These are phyloP conservation scores for Equus quagga DNA, from an alignment of 2,113 vertebrate species.

Conservation along the genomic window DNA sequence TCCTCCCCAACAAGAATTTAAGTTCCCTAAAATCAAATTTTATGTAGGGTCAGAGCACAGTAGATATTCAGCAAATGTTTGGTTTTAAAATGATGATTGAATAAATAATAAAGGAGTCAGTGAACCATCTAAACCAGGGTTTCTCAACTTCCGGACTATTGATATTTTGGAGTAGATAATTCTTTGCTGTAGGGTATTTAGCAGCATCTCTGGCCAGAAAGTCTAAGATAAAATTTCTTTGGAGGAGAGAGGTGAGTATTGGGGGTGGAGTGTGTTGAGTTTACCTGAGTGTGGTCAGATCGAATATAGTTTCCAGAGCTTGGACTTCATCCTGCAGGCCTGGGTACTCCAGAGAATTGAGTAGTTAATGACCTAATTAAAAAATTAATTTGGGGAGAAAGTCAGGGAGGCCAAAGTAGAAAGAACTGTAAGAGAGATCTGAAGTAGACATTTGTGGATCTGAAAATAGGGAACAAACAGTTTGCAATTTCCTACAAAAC, in stretches of 20 bases:
- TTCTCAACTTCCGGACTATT: not conserved
- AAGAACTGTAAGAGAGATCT: not conserved
- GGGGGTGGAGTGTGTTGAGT: not conserved
- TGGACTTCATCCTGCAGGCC: not conserved
- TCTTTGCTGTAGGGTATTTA: not conserved
- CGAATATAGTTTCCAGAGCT: not conserved
- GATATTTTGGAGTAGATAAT: not conserved
- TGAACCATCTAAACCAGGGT: not conserved
- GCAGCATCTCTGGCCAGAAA: not conserved
- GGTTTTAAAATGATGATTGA: not conserved
- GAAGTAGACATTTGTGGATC: not conserved
- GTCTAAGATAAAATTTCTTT: not conserved
- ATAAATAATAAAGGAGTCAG: conserved; percentile 3
- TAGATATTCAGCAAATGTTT: not conserved
- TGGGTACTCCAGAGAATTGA: not conserved
- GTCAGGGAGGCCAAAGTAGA: not conserved
- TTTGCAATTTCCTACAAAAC: not conserved
- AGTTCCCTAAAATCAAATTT: not conserved
- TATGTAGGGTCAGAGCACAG: not conserved
- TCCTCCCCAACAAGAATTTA: not conserved
- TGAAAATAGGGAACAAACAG: not conserved
- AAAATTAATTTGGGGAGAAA: not conserved
- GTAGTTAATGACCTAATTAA: not conserved
- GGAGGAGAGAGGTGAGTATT: not conserved
- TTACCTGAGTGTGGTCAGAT: not conserved